Evolutionary conservation across 2,888 invertebrate genomes (phyloP), one percentile per base, ranked within the genome.

Genomic region (Tolmerus cingulatus): DNA sequence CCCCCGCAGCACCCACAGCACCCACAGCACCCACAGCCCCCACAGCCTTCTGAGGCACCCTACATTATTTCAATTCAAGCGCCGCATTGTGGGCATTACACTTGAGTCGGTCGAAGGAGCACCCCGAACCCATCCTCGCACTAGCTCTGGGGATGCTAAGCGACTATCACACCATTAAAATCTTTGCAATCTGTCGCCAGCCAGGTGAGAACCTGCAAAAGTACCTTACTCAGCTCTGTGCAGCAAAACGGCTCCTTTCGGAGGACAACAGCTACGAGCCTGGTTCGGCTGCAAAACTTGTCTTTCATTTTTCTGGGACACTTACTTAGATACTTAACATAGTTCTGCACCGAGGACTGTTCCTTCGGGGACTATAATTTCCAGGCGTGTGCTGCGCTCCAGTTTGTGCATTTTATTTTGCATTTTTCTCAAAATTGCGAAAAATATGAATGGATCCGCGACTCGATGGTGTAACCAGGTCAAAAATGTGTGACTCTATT

Each of bases 81-180:
- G 19, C 37, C n/a, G 34, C 82, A n/a, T 34, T 82, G 82, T 66
- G 40, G 55, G 82, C 57, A 82, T 27, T 57, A 23, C 37, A 57
- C 57, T 46, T 37, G 34, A 34, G 37, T 82, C 23, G 40, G 82
- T 82, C 16, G 37, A 27, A 5, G 55, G 19, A 66, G 55, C 16
- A 16, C 43, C 16, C 12, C 40, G 4, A 40, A 40, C 1, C 40
- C 19, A 40, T 23, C 19, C 57, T 16, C 37, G 57, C 37, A 57
- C 76, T 3, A 23, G n/a, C 30, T 74, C 34, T n/a, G 30, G 55
- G 43, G 43, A 46, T 46, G 16, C 14, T 46, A 14, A 46, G 16
- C 82, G 57, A n/a, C 82, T 57, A 57, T 82, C 82, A 66, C 82
- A n/a, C 82, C 40, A 82, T 82, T 82, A 82, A 40, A 57, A 82